These are phyloP conservation scores for Eulithis testata DNA, from an alignment of 2,888 invertebrate genomes.

Conservation along the genomic window DNA sequence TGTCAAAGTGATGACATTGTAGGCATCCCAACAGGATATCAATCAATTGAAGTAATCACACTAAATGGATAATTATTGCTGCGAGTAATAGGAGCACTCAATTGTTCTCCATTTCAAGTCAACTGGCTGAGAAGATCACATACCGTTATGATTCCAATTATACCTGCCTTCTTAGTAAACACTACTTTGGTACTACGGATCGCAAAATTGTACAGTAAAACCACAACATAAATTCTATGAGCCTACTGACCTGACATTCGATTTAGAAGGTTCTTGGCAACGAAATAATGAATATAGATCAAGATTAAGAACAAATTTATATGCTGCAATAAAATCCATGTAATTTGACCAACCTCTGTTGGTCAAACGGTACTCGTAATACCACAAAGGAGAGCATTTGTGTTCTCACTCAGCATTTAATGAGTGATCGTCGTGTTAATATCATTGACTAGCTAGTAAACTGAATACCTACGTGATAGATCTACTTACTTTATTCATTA, in stretches of 20 bases:
- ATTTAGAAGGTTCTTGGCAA: slow-evolving; percentile 1
- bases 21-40: slow-evolving; percentile 45
- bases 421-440: slow-evolving; percentile 15
- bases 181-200: not conserved
- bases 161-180: not conserved
- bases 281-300: slow-evolving; percentile 9
- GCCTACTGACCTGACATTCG: slow-evolving; percentile 12
- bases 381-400: not conserved
- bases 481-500: slow-evolving; percentile 81
- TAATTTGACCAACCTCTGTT: not conserved
- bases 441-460: slow-evolving; percentile 10
- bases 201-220: not conserved
- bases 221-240: slow-evolving; percentile 10
- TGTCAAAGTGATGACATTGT: slow-evolving; percentile 32
- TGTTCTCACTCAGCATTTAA: not conserved
- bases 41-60: slow-evolving; percentile 45
- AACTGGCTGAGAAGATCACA: slow-evolving; percentile 14
- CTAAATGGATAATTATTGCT: slow-evolving; percentile 50
- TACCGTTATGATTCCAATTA: not conserved
- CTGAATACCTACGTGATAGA: not conserved
- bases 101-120: slow-evolving; percentile 30
- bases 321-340: slow-evolving; percentile 1
- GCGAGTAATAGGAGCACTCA: slow-evolving; percentile 30
- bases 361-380: not conserved
- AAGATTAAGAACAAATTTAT: slow-evolving; percentile 2